These are phyloP conservation scores for Coranthus polyacanthus DNA, from an alignment of 2,797 vertebrate species.

Conservation along the genomic window DNA sequence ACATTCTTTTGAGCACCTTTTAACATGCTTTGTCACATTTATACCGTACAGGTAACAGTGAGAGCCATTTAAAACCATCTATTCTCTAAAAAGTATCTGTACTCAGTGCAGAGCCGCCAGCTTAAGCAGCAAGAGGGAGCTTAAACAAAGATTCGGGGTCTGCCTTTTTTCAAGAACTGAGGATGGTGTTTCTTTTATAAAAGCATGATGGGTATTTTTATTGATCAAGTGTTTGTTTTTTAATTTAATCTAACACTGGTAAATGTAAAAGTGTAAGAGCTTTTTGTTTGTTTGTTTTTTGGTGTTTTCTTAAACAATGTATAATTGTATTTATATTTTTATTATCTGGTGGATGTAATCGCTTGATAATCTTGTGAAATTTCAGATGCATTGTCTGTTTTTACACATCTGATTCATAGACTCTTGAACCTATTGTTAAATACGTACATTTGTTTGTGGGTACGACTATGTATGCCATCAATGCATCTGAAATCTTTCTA, in stretches of 20 bases:
- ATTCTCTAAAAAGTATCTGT: conserved; percentile 98
- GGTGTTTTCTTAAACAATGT: conserved; percentile 77
- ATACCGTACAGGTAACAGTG: conserved; percentile 99
- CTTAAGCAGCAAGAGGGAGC: conserved; percentile 96
- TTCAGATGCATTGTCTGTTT: conserved; percentile 89
- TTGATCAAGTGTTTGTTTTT: conserved; percentile 65
- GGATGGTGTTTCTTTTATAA: conserved; percentile 70
- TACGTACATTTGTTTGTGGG: conserved; percentile 25
- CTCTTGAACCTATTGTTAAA: conserved; percentile 27
- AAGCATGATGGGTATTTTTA: conserved; percentile 83
- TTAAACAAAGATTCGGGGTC: conserved; percentile 97
- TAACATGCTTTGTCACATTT: conserved; percentile 99
- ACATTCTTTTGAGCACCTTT: conserved; percentile 93
- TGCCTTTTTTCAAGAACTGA: conserved; percentile 92
- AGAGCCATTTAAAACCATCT: conserved; percentile 99
- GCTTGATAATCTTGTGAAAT: conserved; percentile 86
- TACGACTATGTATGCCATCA: conserved; percentile 41
- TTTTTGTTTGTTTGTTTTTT: conserved; percentile 75
- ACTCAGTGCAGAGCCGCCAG: conserved; percentile 97
- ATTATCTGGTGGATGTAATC: conserved; percentile 87
- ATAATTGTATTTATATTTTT: conserved; percentile 78
- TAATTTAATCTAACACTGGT: conserved; percentile 53
- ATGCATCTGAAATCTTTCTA: conserved; percentile 80
- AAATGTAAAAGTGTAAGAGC: conserved; percentile 83
- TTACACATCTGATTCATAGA: conserved; percentile 55